Conservation (phyloP, 2,797 vertebrate genomes). For the Onychomys arenicola region DNA sequence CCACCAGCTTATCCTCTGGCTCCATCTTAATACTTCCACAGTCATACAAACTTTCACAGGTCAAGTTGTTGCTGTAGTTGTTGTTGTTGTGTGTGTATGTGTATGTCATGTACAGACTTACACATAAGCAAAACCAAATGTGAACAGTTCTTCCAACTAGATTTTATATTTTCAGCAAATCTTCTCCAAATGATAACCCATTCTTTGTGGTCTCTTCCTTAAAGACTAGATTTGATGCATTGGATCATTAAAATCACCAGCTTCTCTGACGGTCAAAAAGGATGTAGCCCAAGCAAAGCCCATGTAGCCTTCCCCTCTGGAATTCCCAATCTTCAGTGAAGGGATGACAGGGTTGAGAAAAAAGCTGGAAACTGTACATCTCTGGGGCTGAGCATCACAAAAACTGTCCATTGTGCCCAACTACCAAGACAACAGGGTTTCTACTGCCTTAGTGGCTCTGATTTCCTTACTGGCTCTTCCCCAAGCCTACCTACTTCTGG, state of each 20-base stretch:
- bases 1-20: conserved; percentile 29
- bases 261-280: neutral
- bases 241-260: neutral
- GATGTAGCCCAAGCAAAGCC: neutral
- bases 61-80: neutral
- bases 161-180: conserved; percentile 46
- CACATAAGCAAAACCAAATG: conserved; percentile 25
- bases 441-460: neutral
- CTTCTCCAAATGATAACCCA: conserved; percentile 42
- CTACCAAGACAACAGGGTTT: neutral
- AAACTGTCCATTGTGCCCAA: neutral
- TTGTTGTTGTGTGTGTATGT: neutral
- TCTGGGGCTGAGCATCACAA: neutral
- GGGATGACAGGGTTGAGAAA: neutral
- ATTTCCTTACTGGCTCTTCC: neutral
- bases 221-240: neutral
- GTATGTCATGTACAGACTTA: too few species aligned
- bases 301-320: neutral
- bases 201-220: neutral
- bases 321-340: neutral
- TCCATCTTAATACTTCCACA: neutral
- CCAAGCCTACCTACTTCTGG: neutral
- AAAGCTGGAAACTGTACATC: neutral
- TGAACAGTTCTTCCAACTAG: conserved; percentile 60
- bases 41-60: conserved; percentile 68